These are phyloP conservation scores for Carcina quercana DNA, from an alignment of 2,888 invertebrate species.

Conservation along the genomic window DNA sequence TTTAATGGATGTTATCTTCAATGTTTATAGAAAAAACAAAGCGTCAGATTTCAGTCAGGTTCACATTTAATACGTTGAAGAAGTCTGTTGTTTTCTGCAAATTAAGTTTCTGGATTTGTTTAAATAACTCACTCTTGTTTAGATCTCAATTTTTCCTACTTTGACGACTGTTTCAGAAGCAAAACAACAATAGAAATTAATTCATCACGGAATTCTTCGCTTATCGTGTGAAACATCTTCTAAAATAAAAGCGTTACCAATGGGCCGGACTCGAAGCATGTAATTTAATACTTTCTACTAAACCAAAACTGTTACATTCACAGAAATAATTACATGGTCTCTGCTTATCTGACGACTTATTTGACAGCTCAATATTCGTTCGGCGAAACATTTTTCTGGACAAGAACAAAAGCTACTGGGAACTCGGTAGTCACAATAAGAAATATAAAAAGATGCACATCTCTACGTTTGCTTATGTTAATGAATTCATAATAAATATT, in stretches of 20 bases:
- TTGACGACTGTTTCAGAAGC: no score
- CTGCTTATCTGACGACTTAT: slow-evolving; percentile 45
- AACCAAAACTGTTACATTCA: slow-evolving; percentile 44
- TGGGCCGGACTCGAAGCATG: slow-evolving; percentile 37
- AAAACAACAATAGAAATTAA: slow-evolving; percentile 52
- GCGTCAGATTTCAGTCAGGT: no score
- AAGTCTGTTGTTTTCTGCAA: no score
- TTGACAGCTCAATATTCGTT: slow-evolving; percentile 61
- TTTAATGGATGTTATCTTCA: slow-evolving; percentile 3
- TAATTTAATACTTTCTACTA: slow-evolving; percentile 63
- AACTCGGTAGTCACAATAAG: slow-evolving; percentile 9
- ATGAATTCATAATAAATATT: slow-evolving; percentile 70
- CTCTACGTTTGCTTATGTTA: slow-evolving; percentile 57
- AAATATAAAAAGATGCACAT: slow-evolving; percentile 42
- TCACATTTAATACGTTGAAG: no score
- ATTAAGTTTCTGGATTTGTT: no score
- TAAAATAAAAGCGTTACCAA: slow-evolving; percentile 32
- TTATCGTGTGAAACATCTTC: slow-evolving; percentile 60
- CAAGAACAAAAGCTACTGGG: slow-evolving; percentile 12
- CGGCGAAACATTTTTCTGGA: slow-evolving; percentile 32
- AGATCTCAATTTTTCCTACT: no score
- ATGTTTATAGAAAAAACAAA: slow-evolving; percentile 7
- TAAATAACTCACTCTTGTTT: no score
- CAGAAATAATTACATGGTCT: slow-evolving; percentile 55
- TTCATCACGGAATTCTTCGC: slow-evolving; percentile 35